Conservation (phyloP, 1,140 invertebrate species). For the Listronotus bonariensis region DNA sequence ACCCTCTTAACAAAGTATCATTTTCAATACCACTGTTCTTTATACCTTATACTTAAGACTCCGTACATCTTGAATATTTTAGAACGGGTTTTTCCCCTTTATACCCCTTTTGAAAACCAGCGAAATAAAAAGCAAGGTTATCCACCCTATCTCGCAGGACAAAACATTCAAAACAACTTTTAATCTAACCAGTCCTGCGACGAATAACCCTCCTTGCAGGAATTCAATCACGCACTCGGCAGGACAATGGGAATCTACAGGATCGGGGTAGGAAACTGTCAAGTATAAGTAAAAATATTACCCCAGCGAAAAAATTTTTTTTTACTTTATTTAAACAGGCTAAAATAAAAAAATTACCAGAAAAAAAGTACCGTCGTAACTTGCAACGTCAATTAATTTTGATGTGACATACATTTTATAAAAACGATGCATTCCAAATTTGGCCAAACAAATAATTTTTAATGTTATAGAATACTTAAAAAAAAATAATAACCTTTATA, state of each 20-base stretch:
- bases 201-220: slow-evolving; percentile 18
- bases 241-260: slow-evolving; percentile 8
- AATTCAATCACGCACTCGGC: slow-evolving; percentile 14
- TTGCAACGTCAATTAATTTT: no score
- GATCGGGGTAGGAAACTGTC: neutral
- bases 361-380: no score
- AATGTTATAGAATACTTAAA: no score
- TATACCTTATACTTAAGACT: no score
- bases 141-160: slow-evolving; percentile 9
- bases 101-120: slow-evolving; percentile 10
- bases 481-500: no score
- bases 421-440: no score
- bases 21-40: no score
- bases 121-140: slow-evolving; percentile 10
- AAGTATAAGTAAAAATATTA: neutral
- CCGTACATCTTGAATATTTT: slow-evolving; percentile 3
- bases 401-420: no score
- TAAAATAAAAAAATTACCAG: no score
- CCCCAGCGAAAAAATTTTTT: slow-evolving; percentile 1
- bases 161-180: slow-evolving; percentile 25
- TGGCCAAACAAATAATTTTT: no score
- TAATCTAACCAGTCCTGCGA: slow-evolving; percentile 24
- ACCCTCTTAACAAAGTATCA: no score
- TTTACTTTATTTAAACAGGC: slow-evolving; percentile 1
- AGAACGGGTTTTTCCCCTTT: slow-evolving; percentile 3